These are phyloP conservation scores for Pipa parva DNA, from an alignment of 2,113 vertebrate species.

Conservation along the genomic window DNA sequence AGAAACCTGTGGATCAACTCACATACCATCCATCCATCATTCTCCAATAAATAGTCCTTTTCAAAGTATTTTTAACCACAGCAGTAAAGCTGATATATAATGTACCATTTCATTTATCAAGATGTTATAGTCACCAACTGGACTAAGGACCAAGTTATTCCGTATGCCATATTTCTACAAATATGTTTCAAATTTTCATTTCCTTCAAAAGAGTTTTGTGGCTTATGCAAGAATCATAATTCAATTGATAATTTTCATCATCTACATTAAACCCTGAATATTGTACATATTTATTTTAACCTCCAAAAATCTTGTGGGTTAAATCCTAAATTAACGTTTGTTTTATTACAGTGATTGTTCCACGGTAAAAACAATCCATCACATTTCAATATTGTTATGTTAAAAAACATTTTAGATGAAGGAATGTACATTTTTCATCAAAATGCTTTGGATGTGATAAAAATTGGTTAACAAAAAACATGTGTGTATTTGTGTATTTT, in stretches of 20 bases:
- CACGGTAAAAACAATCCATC: slow-evolving; percentile 34
- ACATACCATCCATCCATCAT: slow-evolving; percentile 3
- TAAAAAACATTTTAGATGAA: slow-evolving; percentile 14
- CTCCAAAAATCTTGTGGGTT: slow-evolving; percentile 19
- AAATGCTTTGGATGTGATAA: slow-evolving; percentile 17
- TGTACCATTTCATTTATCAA: slow-evolving; percentile 27
- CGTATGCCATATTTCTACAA: slow-evolving; percentile 30
- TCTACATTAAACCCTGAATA: slow-evolving; percentile 27
- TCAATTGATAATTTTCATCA: slow-evolving; percentile 26
- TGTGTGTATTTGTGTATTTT: too few species aligned
- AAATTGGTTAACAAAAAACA: too few species aligned
- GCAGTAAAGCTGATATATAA: slow-evolving; percentile 13
- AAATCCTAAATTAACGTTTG: slow-evolving; percentile 21
- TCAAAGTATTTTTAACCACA: slow-evolving; percentile 16
- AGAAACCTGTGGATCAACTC: background rate
- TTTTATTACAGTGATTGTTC: slow-evolving; percentile 32
- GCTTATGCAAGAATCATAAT: slow-evolving; percentile 25
- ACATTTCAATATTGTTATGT: slow-evolving; percentile 14
- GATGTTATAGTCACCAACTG: slow-evolving; percentile 22
- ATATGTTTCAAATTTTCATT: slow-evolving; percentile 42
- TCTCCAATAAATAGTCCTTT: background rate
- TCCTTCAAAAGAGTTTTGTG: slow-evolving; percentile 30
- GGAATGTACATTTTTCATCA: slow-evolving; percentile 24
- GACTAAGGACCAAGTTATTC: slow-evolving; percentile 4
- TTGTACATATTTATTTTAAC: slow-evolving; percentile 37